These are phyloP conservation scores for Microctonus aethiopoides DNA, from an alignment of 2,888 invertebrate species.

Conservation along the genomic window DNA sequence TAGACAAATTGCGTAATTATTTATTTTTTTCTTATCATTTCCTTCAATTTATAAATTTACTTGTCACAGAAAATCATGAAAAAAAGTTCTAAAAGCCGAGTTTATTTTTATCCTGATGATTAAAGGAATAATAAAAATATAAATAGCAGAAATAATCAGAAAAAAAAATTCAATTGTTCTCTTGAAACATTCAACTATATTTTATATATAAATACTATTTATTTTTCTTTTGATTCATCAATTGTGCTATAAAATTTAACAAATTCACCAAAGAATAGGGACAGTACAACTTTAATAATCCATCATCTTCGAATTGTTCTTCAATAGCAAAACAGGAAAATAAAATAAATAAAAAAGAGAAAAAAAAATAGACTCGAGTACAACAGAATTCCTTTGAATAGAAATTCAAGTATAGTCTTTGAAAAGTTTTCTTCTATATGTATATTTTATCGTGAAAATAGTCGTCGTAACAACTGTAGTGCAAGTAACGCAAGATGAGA, in stretches of 20 bases:
- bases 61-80: too few species aligned
- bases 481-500: background rate
- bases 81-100: too few species aligned
- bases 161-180: too few species aligned
- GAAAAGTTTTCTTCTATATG: background rate
- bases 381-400: background rate
- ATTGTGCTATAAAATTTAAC: background rate
- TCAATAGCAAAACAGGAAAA: background rate
- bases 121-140: too few species aligned
- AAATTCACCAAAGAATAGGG: background rate
- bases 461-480: slow-evolving; percentile 2
- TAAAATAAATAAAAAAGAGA: background rate
- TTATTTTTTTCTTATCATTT: too few species aligned
- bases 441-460: background rate
- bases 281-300: background rate
- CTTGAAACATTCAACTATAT: too few species aligned
- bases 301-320: background rate
- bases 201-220: background rate
- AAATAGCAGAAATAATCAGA: too few species aligned
- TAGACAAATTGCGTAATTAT: too few species aligned
- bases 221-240: background rate
- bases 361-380: background rate
- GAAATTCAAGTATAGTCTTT: slow-evolving; percentile 4
- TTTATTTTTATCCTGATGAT: too few species aligned
- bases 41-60: too few species aligned